Base-by-base conservation (phyloP, 1,140 invertebrate genomes). In the Meloidogyne floridensis region DNA sequence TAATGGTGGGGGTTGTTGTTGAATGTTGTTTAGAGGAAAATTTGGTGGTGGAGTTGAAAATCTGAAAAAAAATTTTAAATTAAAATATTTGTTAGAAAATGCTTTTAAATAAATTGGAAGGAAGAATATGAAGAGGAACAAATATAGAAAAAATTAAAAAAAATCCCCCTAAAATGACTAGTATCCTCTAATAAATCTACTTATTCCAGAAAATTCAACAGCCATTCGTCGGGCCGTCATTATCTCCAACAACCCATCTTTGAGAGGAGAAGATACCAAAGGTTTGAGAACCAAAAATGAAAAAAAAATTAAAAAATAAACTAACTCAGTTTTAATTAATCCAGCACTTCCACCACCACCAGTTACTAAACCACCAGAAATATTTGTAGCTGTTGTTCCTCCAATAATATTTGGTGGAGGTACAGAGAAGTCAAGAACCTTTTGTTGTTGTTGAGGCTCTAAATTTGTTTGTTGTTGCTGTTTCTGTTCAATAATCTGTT, bases 351-450 rank as follows among this genome's bases (percentile, higher is more conserved):
- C 59, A 13, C 15, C 56, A 15, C 4, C 13, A 15, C 56, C 59
- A 65, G 13, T 59, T 15, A 59, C 13, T 15, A 3, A 4, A 9
- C 3, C 13, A 11, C 32, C 32, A 32, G 32, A 32, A 32, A 32
- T 32, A 32, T 32, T 32, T 32, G 32, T 32, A 32, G 11, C 3
- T 59, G 13, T 59, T 59, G 15, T n/a, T 65, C 15, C 15, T n/a
- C 15, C n/a, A 15, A 65, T n/a, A 7, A 65, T 65, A 18, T 65
- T 65, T 13, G 77, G 77, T 43, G 77, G 77, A 54, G 65, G 65
- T 7, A 79, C 8, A 51, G 77, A 32, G n/a, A 79, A 79, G 18
- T 79, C 77, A 9, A 32, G 11, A 13, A 59, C n/a, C 42, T 75
- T 53, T 20, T 79, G 77, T 47, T 78, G 69, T 9, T 71, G 56